Base-by-base conservation (phyloP, 2,113 vertebrate species). In the Cheirogaleus medius region DNA sequence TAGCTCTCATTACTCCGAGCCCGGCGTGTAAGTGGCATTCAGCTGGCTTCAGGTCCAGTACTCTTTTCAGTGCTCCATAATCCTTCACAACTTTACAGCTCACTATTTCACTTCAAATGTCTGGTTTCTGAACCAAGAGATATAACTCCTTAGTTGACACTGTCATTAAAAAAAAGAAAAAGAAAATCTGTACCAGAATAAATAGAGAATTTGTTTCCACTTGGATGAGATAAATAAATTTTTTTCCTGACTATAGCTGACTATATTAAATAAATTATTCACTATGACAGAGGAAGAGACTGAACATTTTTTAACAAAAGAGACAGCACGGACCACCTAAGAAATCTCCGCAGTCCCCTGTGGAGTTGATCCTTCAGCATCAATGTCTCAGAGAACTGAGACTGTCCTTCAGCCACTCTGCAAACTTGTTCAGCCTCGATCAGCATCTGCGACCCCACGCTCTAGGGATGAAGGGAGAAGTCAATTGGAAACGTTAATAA, bases 211-310 rank as follows among this genome's bases (percentile, higher is more conserved):
- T 89, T 93, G 21, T 93, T 60, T 88, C 44, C 86, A 23, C 69
- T 91, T 93, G 90, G 82, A 97, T 87, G 71, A 97, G 58, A 90
- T 23, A 85, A 87, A 74, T 85, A 32, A 39, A 5, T 20, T 54
- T n/a, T 44, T 81, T 93, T 73, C 9, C 42, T 68, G 42, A 52
- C 56, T 89, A 4, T 63, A 93, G 37, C 34, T 90, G 82, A 90
- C 80, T 85, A 47, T 83, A 87, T 94, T 93, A 71, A 91, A 95
- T 97, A 95, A 97, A 95, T 97, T 91, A 98, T 96, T 98, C 78
- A 94, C 74, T 82, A 17, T 54, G 56, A 94, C 68, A 92, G 71
- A 95, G 17, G 42, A 90, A 95, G 94, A 91, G 23, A 21, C 39
- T 90, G 29, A 91, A 63, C 13, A 54, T 91, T 90, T 92, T 85